Percentiles rank a stretch among this genome's conserved stretches.
Evolutionary conservation across 1,140 invertebrate species (phyloP).

Genomic region (Drosophila albomicans): DNA sequence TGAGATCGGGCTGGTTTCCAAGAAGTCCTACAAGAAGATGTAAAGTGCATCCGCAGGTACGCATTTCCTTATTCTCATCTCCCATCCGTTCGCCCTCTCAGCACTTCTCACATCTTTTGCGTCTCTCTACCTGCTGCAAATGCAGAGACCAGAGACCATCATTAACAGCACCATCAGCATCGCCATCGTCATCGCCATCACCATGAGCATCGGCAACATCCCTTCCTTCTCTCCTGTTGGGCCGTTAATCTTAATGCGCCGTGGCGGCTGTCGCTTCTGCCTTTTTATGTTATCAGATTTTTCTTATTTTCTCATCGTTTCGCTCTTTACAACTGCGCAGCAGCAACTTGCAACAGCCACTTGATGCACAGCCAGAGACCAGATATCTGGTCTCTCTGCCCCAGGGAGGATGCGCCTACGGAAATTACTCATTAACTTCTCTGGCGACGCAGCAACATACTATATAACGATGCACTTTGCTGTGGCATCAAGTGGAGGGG

Average conservation of each 20-base stretch:
- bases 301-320: conserved; percentile 71
- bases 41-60: conserved; percentile 73
- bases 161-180: conserved; percentile 35
- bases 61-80: conserved; percentile 70
- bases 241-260: conserved; percentile 81
- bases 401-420: conserved; percentile 69
- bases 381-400: conserved; percentile 17
- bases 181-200: conserved; percentile 16
- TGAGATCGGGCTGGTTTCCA: conserved; percentile 52
- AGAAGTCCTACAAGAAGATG: conserved; percentile 79
- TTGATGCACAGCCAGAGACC: conserved; percentile 60
- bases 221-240: conserved; percentile 14
- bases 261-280: conserved; percentile 80
- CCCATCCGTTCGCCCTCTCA: conserved; percentile 22
- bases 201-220: conserved; percentile 12
- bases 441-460: conserved; percentile 4
- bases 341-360: conserved; percentile 52
- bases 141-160: conserved; percentile 40
- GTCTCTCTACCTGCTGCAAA: conserved; percentile 61
- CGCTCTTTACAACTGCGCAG: conserved; percentile 64
- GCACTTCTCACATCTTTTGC: neutral
- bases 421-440: conserved; percentile 80
- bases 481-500: conserved; percentile 39
- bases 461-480: conserved; percentile 47
- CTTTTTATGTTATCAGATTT: conserved; percentile 77